phyloP scores from a whole-genome alignment of 2,113 vertebrate genomes.

The Propithecus coquereli region DNA sequence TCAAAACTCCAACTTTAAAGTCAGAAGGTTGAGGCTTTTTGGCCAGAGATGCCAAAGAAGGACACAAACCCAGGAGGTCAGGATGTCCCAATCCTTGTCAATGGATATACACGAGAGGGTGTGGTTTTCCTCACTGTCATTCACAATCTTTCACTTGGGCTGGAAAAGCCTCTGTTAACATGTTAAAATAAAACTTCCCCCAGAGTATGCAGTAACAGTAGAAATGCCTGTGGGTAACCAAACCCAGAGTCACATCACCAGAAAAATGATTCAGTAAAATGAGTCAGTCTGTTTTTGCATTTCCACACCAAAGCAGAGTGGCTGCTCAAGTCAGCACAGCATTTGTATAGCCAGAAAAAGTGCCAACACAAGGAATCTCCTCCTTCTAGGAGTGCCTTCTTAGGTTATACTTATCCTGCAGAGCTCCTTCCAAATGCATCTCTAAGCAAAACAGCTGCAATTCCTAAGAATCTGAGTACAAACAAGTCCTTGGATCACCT shows the following conservation, averaged over 20 bases:
- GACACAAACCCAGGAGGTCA: not conserved
- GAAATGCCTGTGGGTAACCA: conserved; percentile 60
- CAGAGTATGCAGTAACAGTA: not conserved
- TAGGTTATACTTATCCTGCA: not conserved
- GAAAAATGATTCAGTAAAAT: conserved; percentile 52
- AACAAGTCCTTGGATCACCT: conserved; percentile 22
- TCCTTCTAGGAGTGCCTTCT: conserved; percentile 2
- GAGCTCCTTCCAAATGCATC: conserved; percentile 22
- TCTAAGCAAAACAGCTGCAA: conserved; percentile 39
- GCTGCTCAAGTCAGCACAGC: not conserved
- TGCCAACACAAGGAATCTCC: conserved; percentile 41
- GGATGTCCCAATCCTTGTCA: not conserved
- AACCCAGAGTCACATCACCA: conserved; percentile 17
- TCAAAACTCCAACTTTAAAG: not conserved
- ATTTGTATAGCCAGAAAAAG: conserved; percentile 29
- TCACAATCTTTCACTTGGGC: conserved; percentile 26
- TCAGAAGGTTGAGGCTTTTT: not conserved
- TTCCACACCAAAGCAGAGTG: not conserved
- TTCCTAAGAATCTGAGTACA: not conserved
- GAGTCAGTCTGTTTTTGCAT: conserved; percentile 30
- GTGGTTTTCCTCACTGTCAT: not conserved
- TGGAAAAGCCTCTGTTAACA: conserved; percentile 6
- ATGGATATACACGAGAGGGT: not conserved
- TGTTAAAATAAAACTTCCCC: conserved; percentile 32
- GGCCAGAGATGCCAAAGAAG: not conserved